Base-by-base conservation (phyloP, 1,140 invertebrate genomes). In the Camponotus pennsylvanicus region DNA sequence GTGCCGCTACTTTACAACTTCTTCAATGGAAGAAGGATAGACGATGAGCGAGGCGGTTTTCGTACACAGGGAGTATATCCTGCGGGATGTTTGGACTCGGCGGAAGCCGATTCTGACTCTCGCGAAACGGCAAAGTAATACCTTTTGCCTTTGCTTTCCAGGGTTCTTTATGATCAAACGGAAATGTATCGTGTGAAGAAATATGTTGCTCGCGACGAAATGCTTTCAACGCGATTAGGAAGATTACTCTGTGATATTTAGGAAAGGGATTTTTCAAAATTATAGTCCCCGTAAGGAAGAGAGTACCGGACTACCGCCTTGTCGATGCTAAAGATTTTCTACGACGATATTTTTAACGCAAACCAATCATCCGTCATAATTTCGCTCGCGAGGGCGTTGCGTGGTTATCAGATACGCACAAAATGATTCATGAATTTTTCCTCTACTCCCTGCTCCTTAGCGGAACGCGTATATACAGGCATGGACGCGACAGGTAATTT, bases 401-500 rank as follows among this genome's bases (percentile, higher is more conserved):
- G 67, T 34, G 37, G 37, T 37, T n/a, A 61, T 73, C 34, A 57
- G 86, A 84, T 85, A 86, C 85, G 84, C 88, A 45, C 59, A 57
- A 89, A 88, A 85, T 86, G 88, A 84, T 86, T 83, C 87, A 66
- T 71, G 84, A 61, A 85, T 61, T 89, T 86, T 86, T 89, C 69
- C 67, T 77, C 71, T 67, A 18, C 49, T 40, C 63, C 32, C 42
- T 52, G 9, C 66, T 70, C 0, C 87, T 76, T 79, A 45, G 63
- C 59, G 40, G 34, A 15, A 8, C 37, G 79, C 73, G 5, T 57
- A 71, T 76, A 85, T 88, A 84, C 27, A 55, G 79, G 73, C 76
- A 80, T 87, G 85, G 85, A 71, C 78, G 89, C 88, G 89, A 90
- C 88, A 89, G 88, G 88, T 75, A 89, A 90, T 90, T 90, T 90